Conservation (phyloP, 2,888 invertebrate genomes). For the Orchesellides sinensis region DNA sequence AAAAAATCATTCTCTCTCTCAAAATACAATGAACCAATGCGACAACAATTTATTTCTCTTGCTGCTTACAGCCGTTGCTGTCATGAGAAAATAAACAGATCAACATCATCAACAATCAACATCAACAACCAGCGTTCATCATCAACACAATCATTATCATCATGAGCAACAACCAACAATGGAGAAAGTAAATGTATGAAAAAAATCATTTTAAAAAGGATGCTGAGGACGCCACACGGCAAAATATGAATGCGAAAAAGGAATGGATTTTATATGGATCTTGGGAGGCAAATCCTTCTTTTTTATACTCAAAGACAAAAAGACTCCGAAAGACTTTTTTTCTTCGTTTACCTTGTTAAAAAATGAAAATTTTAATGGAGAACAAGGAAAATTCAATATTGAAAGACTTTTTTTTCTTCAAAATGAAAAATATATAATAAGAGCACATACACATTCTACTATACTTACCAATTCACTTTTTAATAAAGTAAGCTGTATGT, state of each 20-base stretch:
- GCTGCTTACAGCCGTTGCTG: conserved; percentile 72
- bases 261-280: neutral
- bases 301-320: conserved; percentile 12
- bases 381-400: no score
- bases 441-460: no score
- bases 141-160: conserved; percentile 13
- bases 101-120: conserved; percentile 59
- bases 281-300: neutral
- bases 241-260: neutral
- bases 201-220: neutral
- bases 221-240: neutral
- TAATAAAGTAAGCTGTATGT: no score
- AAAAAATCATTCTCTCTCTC: conserved; percentile 38
- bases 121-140: conserved; percentile 53
- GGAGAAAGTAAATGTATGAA: neutral
- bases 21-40: conserved; percentile 39
- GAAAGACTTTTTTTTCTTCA: no score
- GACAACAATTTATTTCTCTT: conserved; percentile 69
- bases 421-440: no score
- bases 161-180: conserved; percentile 3
- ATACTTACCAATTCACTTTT: no score
- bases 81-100: conserved; percentile 71
- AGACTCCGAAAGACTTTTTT: conserved; percentile 34
- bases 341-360: no score
- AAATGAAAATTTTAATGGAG: no score